Conservation (phyloP, 2,113 vertebrate genomes). For the Malaclemys terrapin region DNA sequence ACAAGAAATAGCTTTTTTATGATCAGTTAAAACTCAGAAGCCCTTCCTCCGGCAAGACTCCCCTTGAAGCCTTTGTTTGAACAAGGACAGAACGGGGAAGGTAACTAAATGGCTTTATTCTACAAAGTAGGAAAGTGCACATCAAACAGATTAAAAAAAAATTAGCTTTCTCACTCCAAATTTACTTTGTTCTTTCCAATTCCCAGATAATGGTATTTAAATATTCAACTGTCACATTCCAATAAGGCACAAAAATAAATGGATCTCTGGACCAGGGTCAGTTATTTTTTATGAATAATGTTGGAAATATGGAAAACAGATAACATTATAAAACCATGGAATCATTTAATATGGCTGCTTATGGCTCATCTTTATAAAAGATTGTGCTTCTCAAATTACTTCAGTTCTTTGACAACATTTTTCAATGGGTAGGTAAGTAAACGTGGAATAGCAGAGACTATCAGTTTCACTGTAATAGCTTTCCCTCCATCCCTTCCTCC, state of each 20-base stretch:
- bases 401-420: neutral
- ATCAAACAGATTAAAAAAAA: neutral
- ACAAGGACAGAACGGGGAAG: slow-evolving; percentile 2
- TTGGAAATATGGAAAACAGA: slow-evolving; percentile 1
- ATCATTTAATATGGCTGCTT: neutral
- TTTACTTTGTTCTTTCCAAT: neutral
- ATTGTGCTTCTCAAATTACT: neutral
- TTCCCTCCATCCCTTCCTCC: neutral
- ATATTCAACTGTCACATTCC: neutral
- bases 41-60: neutral
- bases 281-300: neutral
- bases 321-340: neutral
- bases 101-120: neutral
- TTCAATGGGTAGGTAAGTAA: neutral
- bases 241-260: neutral
- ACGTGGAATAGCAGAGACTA: neutral
- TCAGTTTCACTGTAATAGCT: neutral
- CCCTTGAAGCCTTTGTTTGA: neutral
- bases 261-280: neutral
- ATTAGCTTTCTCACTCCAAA: neutral
- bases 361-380: neutral
- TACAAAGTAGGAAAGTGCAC: neutral
- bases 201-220: neutral
- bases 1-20: slow-evolving; percentile 36
- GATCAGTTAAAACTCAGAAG: slow-evolving; percentile 27